phyloP scores from a whole-genome alignment of 2,113 vertebrate genomes.

The Notothenia coriiceps region DNA sequence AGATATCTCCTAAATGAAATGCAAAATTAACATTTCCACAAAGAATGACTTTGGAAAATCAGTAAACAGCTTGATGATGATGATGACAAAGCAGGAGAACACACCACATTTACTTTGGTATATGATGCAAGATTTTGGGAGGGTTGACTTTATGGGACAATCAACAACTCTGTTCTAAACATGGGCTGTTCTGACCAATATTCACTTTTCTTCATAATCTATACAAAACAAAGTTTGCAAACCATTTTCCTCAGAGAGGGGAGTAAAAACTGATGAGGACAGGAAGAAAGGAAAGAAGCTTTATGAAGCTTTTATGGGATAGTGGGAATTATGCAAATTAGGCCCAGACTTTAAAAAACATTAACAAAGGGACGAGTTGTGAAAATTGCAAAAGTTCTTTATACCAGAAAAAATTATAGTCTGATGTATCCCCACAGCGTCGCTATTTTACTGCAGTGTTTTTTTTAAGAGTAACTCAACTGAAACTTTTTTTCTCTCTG shows the following conservation, averaged over 20 bases:
- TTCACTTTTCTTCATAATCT: not conserved
- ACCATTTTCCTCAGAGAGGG: slow-evolving; percentile 2
- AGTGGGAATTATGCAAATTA: slow-evolving; percentile 68
- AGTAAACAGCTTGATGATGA: slow-evolving; percentile 1
- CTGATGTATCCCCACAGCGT: slow-evolving; percentile 22
- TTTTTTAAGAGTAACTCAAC: not conserved
- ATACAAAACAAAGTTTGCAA: slow-evolving; percentile 9
- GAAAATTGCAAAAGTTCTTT: slow-evolving; percentile 53
- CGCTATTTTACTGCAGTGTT: slow-evolving; percentile 15
- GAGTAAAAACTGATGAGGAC: slow-evolving; percentile 10
- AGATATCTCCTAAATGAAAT: slow-evolving; percentile 1
- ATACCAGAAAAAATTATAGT: slow-evolving; percentile 19
- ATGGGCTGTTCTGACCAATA: slow-evolving; percentile 1
- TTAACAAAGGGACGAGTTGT: slow-evolving; percentile 43
- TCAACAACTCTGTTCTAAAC: not conserved
- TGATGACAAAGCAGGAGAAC: not conserved
- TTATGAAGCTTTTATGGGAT: slow-evolving; percentile 47
- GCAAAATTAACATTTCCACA: slow-evolving; percentile 4
- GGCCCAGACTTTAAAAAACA: slow-evolving; percentile 46
- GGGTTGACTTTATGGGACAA: not conserved
- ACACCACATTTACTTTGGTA: not conserved
- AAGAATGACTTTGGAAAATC: not conserved
- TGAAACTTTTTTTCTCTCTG: not conserved
- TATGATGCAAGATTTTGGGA: not conserved
- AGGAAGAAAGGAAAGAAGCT: slow-evolving; percentile 28